A percentile compares a stretch with the other conserved stretches of the same genome.
Conservation (phyloP, 2,888 invertebrate genomes). For the Macrosoma leucophasiata region DNA sequence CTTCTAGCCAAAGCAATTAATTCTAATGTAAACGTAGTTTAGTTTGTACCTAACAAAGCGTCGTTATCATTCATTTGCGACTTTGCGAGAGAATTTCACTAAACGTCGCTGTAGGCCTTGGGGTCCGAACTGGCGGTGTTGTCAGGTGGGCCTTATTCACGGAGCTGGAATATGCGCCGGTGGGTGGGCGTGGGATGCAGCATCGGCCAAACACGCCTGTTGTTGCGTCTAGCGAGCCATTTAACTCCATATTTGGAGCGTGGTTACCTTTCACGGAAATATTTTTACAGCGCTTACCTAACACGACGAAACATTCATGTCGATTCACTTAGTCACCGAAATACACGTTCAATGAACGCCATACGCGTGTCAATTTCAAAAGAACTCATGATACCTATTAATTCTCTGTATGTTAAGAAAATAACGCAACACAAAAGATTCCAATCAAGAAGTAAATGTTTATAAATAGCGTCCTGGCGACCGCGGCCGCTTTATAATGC, state of each 20-base stretch:
- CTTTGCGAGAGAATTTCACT: too few relatives aligned
- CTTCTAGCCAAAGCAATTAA: too few relatives aligned
- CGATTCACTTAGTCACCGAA: conserved; percentile 30
- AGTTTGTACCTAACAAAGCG: too few relatives aligned
- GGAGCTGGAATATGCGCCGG: conserved; percentile 43
- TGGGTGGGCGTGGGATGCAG: conserved; percentile 55
- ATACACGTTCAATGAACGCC: conserved; percentile 1
- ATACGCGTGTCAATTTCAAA: conserved; percentile 3
- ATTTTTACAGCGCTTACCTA: conserved; percentile 34
- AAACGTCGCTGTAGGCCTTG: too few relatives aligned
- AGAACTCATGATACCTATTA: conserved; percentile 30
- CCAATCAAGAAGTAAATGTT: conserved; percentile 51
- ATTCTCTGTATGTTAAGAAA: conserved; percentile 34
- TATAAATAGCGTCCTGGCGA: conserved; percentile 51
- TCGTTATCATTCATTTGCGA: too few relatives aligned
- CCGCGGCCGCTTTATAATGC: conserved; percentile 45
- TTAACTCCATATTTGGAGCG: conserved; percentile 42
- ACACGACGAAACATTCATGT: conserved; percentile 32
- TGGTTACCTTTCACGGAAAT: conserved; percentile 42
- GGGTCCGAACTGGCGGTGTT: too few relatives aligned
- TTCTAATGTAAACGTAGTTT: too few relatives aligned
- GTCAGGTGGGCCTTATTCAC: conserved; percentile 63
- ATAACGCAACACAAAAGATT: conserved; percentile 40
- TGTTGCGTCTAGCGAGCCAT: conserved; percentile 43
- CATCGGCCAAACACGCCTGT: conserved; percentile 41